These are phyloP conservation scores for Pantherophis vulpinus DNA, from an alignment of 2,797 vertebrate genomes.

Conservation along the genomic window DNA sequence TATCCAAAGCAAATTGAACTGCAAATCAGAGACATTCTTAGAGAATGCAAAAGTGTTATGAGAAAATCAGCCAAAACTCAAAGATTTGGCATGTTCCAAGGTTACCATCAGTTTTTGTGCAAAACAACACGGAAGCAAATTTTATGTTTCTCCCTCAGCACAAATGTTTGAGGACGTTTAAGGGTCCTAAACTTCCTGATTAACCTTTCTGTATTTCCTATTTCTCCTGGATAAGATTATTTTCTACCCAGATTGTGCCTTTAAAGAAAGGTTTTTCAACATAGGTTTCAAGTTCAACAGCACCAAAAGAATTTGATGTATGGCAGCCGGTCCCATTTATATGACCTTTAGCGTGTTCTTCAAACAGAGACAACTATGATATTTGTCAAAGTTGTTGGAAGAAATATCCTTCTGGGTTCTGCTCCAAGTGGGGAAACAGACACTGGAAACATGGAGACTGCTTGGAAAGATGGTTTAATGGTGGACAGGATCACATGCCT, in stretches of 20 bases:
- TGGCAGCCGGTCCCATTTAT: conserved; percentile 16
- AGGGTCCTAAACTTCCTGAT: neutral
- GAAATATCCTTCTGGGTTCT: too few species aligned
- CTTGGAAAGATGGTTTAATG: too few species aligned
- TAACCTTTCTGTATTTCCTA: neutral
- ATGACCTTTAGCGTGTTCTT: neutral
- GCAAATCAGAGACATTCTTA: neutral
- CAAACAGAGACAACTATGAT: conserved; percentile 38
- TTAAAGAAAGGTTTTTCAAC: neutral
- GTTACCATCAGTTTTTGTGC: neutral
- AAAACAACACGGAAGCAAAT: neutral
- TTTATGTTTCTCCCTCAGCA: neutral
- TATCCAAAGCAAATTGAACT: neutral
- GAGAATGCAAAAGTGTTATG: neutral
- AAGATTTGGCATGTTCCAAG: neutral
- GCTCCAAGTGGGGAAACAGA: too few species aligned
- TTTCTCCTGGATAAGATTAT: neutral
- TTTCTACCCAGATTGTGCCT: neutral
- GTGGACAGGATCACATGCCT: too few species aligned
- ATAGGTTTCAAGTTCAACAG: neutral
- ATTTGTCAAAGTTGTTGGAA: conserved; percentile 39
- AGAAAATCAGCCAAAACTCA: neutral
- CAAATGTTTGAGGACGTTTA: neutral
- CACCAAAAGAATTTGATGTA: neutral
- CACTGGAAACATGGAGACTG: too few species aligned